Conservation (phyloP, 2,797 vertebrate genomes). For the Syngnathus rostellatus region DNA sequence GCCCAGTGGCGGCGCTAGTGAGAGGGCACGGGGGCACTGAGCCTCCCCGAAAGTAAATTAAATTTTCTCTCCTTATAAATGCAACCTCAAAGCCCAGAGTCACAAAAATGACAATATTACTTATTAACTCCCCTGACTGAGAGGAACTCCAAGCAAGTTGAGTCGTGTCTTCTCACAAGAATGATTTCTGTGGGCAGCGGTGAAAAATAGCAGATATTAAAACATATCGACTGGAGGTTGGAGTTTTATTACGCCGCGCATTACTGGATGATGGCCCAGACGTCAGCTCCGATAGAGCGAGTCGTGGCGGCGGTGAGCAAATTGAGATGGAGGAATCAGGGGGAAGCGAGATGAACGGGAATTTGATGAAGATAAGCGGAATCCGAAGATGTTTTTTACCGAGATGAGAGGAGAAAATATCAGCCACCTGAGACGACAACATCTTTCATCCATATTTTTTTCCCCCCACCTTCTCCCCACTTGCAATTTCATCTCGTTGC, state of each 20-base stretch:
- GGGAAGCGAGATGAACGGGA: background rate
- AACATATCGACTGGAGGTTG: constrained; percentile 31
- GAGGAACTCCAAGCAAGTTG: constrained; percentile 15
- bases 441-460: constrained; percentile 18
- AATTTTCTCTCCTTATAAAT: constrained; percentile 22
- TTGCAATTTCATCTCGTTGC: constrained; percentile 19
- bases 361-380: background rate
- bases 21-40: too few relatives aligned
- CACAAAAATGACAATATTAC: background rate
- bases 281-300: background rate
- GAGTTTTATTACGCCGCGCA: background rate
- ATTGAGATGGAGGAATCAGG: constrained; percentile 12
- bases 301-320: background rate
- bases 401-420: background rate
- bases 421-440: constrained; percentile 47
- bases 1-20: too few relatives aligned
- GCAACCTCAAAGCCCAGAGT: constrained; percentile 21
- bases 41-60: background rate
- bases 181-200: constrained; percentile 31
- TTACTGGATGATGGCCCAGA: background rate
- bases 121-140: background rate
- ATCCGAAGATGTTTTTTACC: background rate
- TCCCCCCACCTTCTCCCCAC: constrained; percentile 6
- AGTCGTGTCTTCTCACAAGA: constrained; percentile 29
- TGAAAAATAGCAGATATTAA: constrained; percentile 36